phyloP scores from a whole-genome alignment of 1,140 invertebrate genomes.

The Manduca sexta region DNA sequence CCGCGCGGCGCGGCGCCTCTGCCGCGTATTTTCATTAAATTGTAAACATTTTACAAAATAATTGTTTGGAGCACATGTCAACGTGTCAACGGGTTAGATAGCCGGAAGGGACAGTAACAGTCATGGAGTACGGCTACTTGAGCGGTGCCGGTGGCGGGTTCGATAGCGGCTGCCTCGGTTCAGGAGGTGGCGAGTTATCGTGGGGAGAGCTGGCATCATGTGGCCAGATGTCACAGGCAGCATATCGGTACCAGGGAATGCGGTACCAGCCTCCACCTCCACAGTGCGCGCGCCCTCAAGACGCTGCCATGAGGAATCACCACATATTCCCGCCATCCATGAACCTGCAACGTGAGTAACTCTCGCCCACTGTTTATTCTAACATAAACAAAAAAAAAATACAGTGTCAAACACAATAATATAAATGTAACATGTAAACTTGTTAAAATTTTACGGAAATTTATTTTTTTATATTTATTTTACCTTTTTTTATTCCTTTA shows the following conservation, averaged over 20 bases:
- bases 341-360: slow-evolving; percentile 70
- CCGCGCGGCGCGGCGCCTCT: slow-evolving; percentile 45
- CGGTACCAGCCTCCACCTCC: slow-evolving; percentile 65
- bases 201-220: slow-evolving; percentile 90
- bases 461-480: neutral
- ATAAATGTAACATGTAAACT: neutral
- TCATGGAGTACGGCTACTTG: slow-evolving; percentile 72
- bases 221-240: slow-evolving; percentile 88
- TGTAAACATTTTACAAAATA: slow-evolving; percentile 11
- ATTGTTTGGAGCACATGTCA: slow-evolving; percentile 32
- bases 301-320: slow-evolving; percentile 62
- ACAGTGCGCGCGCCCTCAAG: slow-evolving; percentile 65
- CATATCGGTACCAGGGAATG: slow-evolving; percentile 79
- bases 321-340: slow-evolving; percentile 70
- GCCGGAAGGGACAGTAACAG: slow-evolving; percentile 10
- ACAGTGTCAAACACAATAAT: neutral
- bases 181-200: slow-evolving; percentile 66
- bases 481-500: too few species aligned
- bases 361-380: neutral
- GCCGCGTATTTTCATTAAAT: slow-evolving; percentile 19
- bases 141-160: slow-evolving; percentile 64
- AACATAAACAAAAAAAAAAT: too few species aligned
- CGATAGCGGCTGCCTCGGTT: slow-evolving; percentile 54
- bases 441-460: neutral
- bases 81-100: slow-evolving; percentile 34